phyloP scores from a whole-genome alignment of 2,797 vertebrate species.

The Pangasius sanitwongsei region DNA sequence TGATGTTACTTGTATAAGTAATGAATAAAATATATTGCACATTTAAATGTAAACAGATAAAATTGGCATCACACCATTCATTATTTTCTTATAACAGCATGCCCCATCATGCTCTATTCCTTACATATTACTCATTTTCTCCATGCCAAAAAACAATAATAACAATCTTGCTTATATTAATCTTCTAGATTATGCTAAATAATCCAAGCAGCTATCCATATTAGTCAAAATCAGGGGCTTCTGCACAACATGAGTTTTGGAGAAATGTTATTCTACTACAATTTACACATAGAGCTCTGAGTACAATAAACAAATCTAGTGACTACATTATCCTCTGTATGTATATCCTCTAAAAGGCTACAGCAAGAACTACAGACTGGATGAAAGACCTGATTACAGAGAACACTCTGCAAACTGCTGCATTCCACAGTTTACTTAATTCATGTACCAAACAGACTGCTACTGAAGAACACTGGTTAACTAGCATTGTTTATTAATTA shows the following conservation, averaged over 20 bases:
- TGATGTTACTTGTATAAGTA: neutral
- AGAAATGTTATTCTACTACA: neutral
- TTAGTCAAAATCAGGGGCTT: neutral
- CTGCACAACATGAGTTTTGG: neutral
- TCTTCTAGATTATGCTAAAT: neutral
- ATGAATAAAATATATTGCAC: neutral
- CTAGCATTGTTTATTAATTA: neutral
- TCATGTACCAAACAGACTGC: neutral
- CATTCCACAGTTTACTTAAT: neutral
- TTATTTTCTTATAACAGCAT: neutral
- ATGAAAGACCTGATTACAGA: neutral
- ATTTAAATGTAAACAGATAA: neutral
- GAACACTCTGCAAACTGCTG: neutral
- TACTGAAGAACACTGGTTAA: neutral
- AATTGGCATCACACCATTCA: neutral
- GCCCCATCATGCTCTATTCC: neutral
- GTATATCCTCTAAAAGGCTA: neutral
- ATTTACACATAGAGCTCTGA: neutral
- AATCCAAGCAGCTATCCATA: neutral
- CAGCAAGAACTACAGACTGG: neutral
- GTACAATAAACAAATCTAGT: neutral
- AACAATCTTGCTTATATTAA: neutral
- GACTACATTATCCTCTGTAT: neutral
- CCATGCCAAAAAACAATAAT: neutral
- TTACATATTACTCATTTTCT: neutral